Base-by-base conservation (phyloP, 2,797 vertebrate species). In the Phoeniculus purpureus region DNA sequence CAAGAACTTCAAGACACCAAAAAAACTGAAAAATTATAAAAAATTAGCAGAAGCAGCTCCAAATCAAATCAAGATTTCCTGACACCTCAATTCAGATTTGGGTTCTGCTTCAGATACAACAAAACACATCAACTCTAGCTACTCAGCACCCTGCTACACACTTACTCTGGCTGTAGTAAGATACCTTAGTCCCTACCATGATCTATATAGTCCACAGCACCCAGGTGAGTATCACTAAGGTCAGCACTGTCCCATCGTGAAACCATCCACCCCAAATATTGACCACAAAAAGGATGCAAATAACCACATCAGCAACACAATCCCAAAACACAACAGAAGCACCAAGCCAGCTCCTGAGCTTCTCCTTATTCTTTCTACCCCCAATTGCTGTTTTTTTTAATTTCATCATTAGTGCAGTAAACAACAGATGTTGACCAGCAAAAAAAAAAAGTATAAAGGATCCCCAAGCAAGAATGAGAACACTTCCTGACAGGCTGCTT, bases 401-500 rank as follows among this genome's bases (percentile, higher is more conserved):
- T 76, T 76, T 86, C 56, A 66, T 3, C 6, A 76, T 43, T 54
- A 90, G 32, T 12, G 58, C 31, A 48, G 76, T 58, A 93, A 95
- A 92, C 71, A 94, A 81, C 85, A 94, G 90, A 94, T 92, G 78
- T 37, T 67, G 60, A 84, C 34, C 22, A 86, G 22, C 3, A 65
- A 62, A 86, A 20, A 37, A 62, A 86, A 20, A 37, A 62, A 61
- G 23, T 56, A 67, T 15, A 58, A 85, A 12, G 26, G 37, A 55
- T 56, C 32, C 10, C 12, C 0, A 0, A 92, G 48, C 50, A 93
- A 76, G 45, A 92, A 87, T 48, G 34, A 90, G 48, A 93, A 60
- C 87, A 90, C 56, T 93, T 91, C 85, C 90, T 81, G 17, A 60
- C 17, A 92, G 32, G 27, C 77, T 93, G 68, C 65, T 86, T 77